These are phyloP conservation scores for Plotosus lineatus DNA, from an alignment of 2,113 vertebrate genomes.

Conservation along the genomic window DNA sequence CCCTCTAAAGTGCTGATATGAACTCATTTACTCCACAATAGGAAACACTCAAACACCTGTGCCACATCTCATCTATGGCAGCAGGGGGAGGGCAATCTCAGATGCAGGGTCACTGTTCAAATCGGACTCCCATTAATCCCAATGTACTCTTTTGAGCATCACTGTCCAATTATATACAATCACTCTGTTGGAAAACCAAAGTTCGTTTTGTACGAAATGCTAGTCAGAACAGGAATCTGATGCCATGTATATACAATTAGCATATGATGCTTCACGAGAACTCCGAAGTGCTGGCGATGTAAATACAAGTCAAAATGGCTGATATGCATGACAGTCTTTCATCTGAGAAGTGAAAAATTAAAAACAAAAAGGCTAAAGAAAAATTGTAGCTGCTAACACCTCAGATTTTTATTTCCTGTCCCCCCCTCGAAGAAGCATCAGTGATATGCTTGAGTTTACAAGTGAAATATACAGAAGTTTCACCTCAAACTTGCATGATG, in stretches of 20 bases:
- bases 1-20: constrained; percentile 31
- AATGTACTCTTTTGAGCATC: constrained; percentile 2
- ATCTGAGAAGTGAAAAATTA: no score
- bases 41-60: constrained; percentile 49
- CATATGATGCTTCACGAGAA: neutral
- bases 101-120: constrained; percentile 36
- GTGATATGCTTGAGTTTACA: no score
- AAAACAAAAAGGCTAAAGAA: no score
- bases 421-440: no score
- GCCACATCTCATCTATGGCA: constrained; percentile 1
- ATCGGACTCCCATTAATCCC: constrained; percentile 11
- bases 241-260: neutral
- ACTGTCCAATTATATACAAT: constrained; percentile 7
- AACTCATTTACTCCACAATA: constrained; percentile 45
- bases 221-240: neutral
- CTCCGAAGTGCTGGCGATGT: neutral
- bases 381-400: no score
- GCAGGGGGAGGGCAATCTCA: constrained; percentile 30
- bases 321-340: neutral
- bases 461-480: no score
- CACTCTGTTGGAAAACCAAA: constrained; percentile 17
- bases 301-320: neutral
- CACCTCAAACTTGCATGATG: no score
- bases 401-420: no score
- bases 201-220: neutral